Percentiles rank a stretch among this genome's conserved stretches.
phyloP scores from a whole-genome alignment of 1,140 invertebrate genomes.

The Aporrectodea caliginosa region DNA sequence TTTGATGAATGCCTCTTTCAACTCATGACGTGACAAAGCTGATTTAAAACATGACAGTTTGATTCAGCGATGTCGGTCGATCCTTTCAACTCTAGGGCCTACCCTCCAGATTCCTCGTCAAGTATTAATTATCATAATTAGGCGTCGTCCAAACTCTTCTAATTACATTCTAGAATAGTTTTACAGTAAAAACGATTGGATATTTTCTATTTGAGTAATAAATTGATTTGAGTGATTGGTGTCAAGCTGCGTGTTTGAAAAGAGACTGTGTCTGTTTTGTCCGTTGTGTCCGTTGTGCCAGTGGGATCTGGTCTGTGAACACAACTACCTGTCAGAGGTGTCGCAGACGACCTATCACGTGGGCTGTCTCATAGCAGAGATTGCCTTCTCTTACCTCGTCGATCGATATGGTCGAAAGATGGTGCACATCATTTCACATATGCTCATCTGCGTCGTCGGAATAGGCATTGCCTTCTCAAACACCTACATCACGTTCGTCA shows the following conservation, averaged over 20 bases:
- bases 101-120: no score
- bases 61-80: no score
- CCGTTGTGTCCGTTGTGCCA: constrained; percentile 23
- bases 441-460: constrained; percentile 11
- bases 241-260: background rate
- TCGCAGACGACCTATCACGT: constrained; percentile 39
- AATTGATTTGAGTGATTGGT: background rate
- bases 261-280: background rate
- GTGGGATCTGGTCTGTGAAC: constrained; percentile 51
- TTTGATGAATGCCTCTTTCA: background rate
- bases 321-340: constrained; percentile 43
- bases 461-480: constrained; percentile 5
- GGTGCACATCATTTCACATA: constrained; percentile 1
- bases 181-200: no score
- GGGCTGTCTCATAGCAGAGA: constrained; percentile 37
- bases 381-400: constrained; percentile 35
- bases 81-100: no score
- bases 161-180: no score
- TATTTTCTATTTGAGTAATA: background rate
- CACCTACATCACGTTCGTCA: constrained; percentile 7
- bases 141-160: no score
- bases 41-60: no score
- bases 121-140: no score
- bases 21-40: no score
- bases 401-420: constrained; percentile 41